These are phyloP conservation scores for Caenorhabditis sulstoni DNA, from an alignment of 2,888 invertebrate species.

Conservation along the genomic window DNA sequence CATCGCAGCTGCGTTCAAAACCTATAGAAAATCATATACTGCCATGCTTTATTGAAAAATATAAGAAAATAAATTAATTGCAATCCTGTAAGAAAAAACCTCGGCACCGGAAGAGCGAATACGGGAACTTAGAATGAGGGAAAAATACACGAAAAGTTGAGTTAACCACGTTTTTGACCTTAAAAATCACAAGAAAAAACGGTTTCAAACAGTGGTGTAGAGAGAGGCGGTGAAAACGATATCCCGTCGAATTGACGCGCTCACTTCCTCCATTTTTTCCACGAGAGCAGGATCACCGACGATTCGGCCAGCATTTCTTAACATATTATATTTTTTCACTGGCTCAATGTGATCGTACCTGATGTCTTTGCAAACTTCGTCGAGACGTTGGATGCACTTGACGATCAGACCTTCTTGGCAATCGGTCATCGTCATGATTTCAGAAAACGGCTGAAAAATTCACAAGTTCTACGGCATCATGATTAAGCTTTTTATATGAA, in stretches of 20 bases:
- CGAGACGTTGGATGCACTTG: slow-evolving; percentile 94
- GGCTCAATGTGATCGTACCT: slow-evolving; percentile 81
- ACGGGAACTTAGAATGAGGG: too few relatives aligned
- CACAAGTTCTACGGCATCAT: too few relatives aligned
- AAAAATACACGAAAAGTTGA: too few relatives aligned
- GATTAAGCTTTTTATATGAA: too few relatives aligned
- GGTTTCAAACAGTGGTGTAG: slow-evolving; percentile 85
- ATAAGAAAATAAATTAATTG: too few relatives aligned
- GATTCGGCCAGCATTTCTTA: slow-evolving; percentile 89
- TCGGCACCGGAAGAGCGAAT: too few relatives aligned
- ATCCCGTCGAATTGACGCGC: slow-evolving; percentile 93
- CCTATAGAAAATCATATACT: too few relatives aligned
- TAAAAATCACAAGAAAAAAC: background rate
- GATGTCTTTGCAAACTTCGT: slow-evolving; percentile 92
- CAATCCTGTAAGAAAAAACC: too few relatives aligned
- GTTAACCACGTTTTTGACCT: too few relatives aligned
- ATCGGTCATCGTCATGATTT: slow-evolving; percentile 93
- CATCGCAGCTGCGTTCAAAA: too few relatives aligned
- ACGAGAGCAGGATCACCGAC: slow-evolving; percentile 94
- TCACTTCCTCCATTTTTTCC: slow-evolving; percentile 93
- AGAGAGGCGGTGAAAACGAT: slow-evolving; percentile 98
- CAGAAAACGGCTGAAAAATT: slow-evolving; percentile 88
- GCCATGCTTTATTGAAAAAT: too few relatives aligned
- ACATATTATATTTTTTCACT: too few relatives aligned
- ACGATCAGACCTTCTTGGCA: slow-evolving; percentile 98